These are phyloP conservation scores for Malacoctenus gilli DNA, from an alignment of 2,797 vertebrate genomes.

Conservation along the genomic window DNA sequence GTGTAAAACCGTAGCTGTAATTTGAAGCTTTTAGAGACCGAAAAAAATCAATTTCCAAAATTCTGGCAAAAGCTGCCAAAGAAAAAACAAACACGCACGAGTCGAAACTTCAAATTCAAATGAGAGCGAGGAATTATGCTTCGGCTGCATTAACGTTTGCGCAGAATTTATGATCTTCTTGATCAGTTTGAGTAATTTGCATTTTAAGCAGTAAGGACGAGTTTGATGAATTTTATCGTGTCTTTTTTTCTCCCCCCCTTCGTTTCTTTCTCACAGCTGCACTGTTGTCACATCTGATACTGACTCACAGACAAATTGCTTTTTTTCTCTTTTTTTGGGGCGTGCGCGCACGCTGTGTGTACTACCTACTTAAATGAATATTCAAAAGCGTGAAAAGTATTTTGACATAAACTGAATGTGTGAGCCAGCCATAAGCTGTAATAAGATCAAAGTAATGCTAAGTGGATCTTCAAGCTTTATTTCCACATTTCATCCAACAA, in stretches of 20 bases:
- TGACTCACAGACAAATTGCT: slow-evolving; percentile 47
- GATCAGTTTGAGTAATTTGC: slow-evolving; percentile 27
- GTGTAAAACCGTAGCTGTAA: neutral
- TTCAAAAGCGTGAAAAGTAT: slow-evolving; percentile 75
- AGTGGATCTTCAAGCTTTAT: slow-evolving; percentile 82
- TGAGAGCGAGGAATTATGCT: slow-evolving; percentile 19
- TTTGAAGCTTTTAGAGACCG: slow-evolving; percentile 9
- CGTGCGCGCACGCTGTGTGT: slow-evolving; percentile 18
- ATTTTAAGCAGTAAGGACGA: slow-evolving; percentile 42
- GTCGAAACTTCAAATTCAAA: slow-evolving; percentile 24
- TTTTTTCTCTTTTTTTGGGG: neutral
- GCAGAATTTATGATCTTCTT: slow-evolving; percentile 22
- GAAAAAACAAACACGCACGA: slow-evolving; percentile 31
- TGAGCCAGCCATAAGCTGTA: slow-evolving; percentile 74
- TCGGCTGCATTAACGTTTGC: slow-evolving; percentile 19
- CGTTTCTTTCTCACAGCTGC: slow-evolving; percentile 14
- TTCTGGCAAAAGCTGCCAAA: slow-evolving; percentile 13
- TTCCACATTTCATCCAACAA: slow-evolving; percentile 78
- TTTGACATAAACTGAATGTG: slow-evolving; percentile 76
- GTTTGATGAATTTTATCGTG: slow-evolving; percentile 31
- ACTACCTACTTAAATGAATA: slow-evolving; percentile 70
- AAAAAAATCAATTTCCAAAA: slow-evolving; percentile 10
- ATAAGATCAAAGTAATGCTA: slow-evolving; percentile 84
- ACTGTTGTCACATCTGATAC: slow-evolving; percentile 47
- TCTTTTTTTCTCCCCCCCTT: slow-evolving; percentile 13